Base-by-base conservation (phyloP, 2,113 vertebrate species). In the Pelecanus crispus region DNA sequence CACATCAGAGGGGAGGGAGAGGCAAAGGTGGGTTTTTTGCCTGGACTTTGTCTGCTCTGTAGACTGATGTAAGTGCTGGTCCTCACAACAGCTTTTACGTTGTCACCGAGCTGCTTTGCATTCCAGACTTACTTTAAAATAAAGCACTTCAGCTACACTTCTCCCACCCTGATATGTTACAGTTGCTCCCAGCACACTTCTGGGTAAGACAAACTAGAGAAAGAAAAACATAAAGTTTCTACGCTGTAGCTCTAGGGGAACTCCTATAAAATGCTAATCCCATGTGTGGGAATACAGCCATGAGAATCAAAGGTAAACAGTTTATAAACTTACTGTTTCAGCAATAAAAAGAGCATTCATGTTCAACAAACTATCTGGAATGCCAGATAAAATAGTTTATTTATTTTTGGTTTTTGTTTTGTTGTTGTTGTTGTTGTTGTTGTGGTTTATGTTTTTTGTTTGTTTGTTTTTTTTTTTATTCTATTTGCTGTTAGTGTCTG, bases 341-440 rank as follows among this genome's bases (percentile, higher is more conserved):
- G 45, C 11, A 75, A 15, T 25, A 56, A 91, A 86, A 59, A 59
- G 3, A 24, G 15, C 15, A 24, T 67, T 86, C 11, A 31, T 42
- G 11, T 63, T 82, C 9, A 50, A 7, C 10, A 47, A 66, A 10
- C 3, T 72, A 32, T 40, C 42, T 82, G 10, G 20, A 81, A 86
- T 1, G 1, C 1, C 28, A 91, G 52, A 72, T 52, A 22, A 84
- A 70, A 29, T n/a, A 32, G 1, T 50, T 31, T 6, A 8, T 34
- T 50, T 44, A 2, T 2, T 44, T 24, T 45, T 3, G 2, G 7
- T 21, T 14, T 8, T 53, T 14, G n/a, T n/a, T n/a, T n/a, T n/a
- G n/a, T n/a, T n/a, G n/a, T n/a, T n/a, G n/a, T n/a, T n/a, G n/a
- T n/a, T n/a, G n/a, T n/a, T n/a, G n/a, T n/a, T n/a, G n/a, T n/a